Conservation (phyloP, 2,888 invertebrate species). For the Perizoma affinitatum region DNA sequence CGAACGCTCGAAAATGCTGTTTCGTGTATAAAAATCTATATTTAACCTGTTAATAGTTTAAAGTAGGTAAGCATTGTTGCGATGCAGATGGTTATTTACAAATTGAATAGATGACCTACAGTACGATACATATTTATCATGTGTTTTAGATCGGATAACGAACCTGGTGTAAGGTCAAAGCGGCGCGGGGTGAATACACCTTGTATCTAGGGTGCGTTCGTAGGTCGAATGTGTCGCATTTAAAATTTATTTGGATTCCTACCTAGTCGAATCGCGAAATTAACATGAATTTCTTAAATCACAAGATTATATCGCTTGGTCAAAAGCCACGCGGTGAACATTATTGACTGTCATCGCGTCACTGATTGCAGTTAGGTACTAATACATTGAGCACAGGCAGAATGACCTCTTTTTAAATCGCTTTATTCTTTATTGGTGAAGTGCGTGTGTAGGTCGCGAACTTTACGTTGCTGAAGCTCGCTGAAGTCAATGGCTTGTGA, state of each 20-base stretch:
- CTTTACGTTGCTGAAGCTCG: no score
- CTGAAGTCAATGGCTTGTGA: slow-evolving; percentile 20
- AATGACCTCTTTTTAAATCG: no score
- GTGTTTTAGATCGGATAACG: slow-evolving; percentile 63
- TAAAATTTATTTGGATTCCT: slow-evolving; percentile 38
- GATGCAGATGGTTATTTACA: slow-evolving; percentile 28
- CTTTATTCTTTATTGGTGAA: slow-evolving; percentile 5
- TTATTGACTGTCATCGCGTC: slow-evolving; percentile 14
- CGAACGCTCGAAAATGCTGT: slow-evolving; percentile 15
- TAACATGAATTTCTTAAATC: slow-evolving; percentile 28
- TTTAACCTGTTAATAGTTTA: slow-evolving; percentile 38
- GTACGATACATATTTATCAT: slow-evolving; percentile 46
- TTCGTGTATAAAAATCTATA: slow-evolving; percentile 34
- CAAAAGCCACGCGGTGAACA: slow-evolving; percentile 28
- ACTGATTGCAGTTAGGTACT: no score
- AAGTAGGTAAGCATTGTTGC: slow-evolving; percentile 30
- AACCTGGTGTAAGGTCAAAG: slow-evolving; percentile 62
- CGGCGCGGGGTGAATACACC: slow-evolving; percentile 64
- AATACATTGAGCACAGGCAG: no score
- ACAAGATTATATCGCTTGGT: slow-evolving; percentile 32
- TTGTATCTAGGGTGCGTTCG: slow-evolving; percentile 63
- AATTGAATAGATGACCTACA: slow-evolving; percentile 42
- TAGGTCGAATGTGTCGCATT: slow-evolving; percentile 50
- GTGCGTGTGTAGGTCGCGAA: slow-evolving; percentile 18
- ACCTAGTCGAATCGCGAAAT: slow-evolving; percentile 25